A percentile compares a stretch with the other conserved stretches of the same genome.
These are phyloP conservation scores for Rhinogobius similis DNA, from an alignment of 2,113 vertebrate species.

Conservation along the genomic window DNA sequence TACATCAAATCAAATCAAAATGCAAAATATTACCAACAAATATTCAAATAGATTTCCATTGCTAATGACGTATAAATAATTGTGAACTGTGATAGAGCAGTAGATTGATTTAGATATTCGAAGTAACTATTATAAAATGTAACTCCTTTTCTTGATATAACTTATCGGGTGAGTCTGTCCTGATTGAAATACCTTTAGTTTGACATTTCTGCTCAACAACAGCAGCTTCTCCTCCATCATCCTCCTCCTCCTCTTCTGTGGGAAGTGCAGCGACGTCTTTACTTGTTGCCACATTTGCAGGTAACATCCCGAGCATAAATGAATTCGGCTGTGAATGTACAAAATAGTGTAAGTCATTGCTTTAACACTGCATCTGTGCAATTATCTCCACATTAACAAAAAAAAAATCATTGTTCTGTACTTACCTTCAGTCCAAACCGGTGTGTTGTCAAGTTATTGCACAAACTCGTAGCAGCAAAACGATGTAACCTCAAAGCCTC, in stretches of 20 bases:
- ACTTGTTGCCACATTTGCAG: conserved; percentile 6
- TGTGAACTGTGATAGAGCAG: too few relatives aligned
- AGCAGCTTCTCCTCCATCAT: conserved; percentile 1
- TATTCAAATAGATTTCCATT: too few relatives aligned
- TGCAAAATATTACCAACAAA: too few relatives aligned
- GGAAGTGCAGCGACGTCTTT: conserved; percentile 4
- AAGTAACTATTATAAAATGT: too few relatives aligned
- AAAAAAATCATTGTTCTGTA: not conserved
- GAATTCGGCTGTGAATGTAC: not conserved
- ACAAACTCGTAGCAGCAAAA: not conserved
- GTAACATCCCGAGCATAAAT: conserved; percentile 30
- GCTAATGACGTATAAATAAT: too few relatives aligned
- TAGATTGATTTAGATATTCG: too few relatives aligned
- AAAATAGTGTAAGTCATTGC: not conserved
- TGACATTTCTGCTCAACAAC: not conserved
- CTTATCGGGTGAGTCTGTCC: not conserved
- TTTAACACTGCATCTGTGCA: not conserved
- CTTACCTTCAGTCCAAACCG: conserved; percentile 34
- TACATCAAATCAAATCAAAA: too few relatives aligned
- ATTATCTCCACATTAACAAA: not conserved
- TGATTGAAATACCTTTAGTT: not conserved
- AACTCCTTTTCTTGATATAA: not conserved
- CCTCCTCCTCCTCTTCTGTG: conserved; percentile 25
- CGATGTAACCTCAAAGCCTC: not conserved
- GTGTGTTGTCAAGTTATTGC: not conserved